phyloP scores from a whole-genome alignment of 2,113 vertebrate species.

The Capricornis sumatraensis region DNA sequence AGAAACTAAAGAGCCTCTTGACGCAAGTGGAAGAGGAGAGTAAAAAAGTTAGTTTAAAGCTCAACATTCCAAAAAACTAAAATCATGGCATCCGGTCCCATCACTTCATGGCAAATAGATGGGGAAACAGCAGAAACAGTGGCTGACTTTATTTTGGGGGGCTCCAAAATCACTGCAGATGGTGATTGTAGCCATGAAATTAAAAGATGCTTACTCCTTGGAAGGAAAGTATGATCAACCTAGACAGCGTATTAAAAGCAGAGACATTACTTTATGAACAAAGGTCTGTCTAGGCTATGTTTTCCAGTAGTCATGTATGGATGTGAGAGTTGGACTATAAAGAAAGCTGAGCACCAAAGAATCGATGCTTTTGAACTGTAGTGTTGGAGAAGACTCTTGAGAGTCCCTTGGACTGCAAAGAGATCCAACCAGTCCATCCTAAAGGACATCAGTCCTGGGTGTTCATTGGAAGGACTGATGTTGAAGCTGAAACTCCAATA shows the following conservation, averaged over 20 bases:
- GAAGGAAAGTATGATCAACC: not conserved
- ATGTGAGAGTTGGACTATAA: not conserved
- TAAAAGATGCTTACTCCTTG: not conserved
- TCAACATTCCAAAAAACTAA: not conserved
- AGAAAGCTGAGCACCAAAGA: no score
- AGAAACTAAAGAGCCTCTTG: not conserved
- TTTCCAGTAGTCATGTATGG: not conserved
- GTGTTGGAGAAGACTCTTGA: no score
- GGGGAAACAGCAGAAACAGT: not conserved
- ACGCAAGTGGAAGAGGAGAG: not conserved
- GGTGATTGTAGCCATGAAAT: fast-evolving
- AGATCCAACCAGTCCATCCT: no score
- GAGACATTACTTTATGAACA: not conserved
- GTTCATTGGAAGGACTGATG: no score
- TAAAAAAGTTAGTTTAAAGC: no score
- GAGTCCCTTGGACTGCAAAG: no score
- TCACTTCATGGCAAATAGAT: not conserved
- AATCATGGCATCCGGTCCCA: not conserved
- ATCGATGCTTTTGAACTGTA: no score
- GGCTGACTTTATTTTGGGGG: fast-evolving
- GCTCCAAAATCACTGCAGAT: not conserved
- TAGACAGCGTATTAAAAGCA: not conserved
- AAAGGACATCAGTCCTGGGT: no score
- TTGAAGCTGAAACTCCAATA: no score
- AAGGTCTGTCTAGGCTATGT: fast-evolving